Percentiles rank a stretch among this genome's conserved stretches.
These are phyloP conservation scores for Teleogryllus occipitalis DNA, from an alignment of 1,140 invertebrate species.

Conservation along the genomic window DNA sequence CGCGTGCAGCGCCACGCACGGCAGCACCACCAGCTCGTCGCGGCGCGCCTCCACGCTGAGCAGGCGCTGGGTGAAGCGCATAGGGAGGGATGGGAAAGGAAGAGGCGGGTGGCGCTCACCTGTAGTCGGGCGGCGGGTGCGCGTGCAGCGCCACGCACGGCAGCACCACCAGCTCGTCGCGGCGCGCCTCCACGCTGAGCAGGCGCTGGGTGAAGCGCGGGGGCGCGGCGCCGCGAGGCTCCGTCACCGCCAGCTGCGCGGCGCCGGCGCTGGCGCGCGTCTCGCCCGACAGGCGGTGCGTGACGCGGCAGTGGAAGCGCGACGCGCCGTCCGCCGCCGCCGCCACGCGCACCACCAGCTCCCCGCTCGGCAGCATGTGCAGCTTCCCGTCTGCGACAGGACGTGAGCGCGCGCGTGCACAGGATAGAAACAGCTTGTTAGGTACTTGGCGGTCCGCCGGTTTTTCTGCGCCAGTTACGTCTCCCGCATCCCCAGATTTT, in stretches of 20 bases:
- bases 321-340: conserved; percentile 31
- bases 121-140: no score
- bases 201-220: conserved; percentile 15
- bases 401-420: no score
- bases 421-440: no score
- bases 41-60: no score
- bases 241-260: conserved; percentile 25
- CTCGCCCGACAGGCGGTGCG: conserved; percentile 35
- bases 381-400: conserved; percentile 31
- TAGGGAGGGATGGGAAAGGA: no score
- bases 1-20: no score
- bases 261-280: conserved; percentile 31
- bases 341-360: conserved; percentile 35
- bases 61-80: no score
- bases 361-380: conserved; percentile 35
- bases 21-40: no score
- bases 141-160: conserved; percentile 30
- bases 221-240: neutral
- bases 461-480: no score
- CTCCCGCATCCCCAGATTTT: no score
- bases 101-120: no score
- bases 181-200: conserved; percentile 28
- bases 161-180: conserved; percentile 20
- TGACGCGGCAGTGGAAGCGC: conserved; percentile 36
- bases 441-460: no score